A percentile compares a stretch with the other conserved stretches of the same genome.
These are phyloP conservation scores for Tiliacea citrago DNA, from an alignment of 2,888 invertebrate species.

Conservation along the genomic window DNA sequence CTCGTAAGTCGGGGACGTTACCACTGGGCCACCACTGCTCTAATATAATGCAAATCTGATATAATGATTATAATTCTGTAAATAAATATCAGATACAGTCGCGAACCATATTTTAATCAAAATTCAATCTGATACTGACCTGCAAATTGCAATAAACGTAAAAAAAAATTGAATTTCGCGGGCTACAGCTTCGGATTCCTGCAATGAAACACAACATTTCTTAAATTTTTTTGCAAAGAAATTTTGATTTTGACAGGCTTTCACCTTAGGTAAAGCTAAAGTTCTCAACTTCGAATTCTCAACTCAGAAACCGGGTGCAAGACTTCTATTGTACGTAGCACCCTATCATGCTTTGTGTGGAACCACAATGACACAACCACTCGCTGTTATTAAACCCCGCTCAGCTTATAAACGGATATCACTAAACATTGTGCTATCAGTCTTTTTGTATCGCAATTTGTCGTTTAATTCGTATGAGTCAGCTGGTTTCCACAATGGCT, in stretches of 20 bases:
- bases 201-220: no score
- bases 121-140: no score
- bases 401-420: conserved; percentile 72
- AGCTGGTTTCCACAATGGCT: conserved; percentile 52
- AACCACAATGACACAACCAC: conserved; percentile 58
- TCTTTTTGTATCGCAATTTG: conserved; percentile 65
- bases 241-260: not conserved
- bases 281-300: not conserved
- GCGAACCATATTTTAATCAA: no score
- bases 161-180: no score
- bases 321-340: conserved; percentile 38
- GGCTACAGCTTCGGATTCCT: no score
- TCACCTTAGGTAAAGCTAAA: not conserved
- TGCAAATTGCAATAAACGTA: no score
- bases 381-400: conserved; percentile 59
- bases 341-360: conserved; percentile 49
- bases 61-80: no score
- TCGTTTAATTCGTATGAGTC: conserved; percentile 59
- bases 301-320: not conserved
- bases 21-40: no score
- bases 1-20: no score
- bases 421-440: conserved; percentile 70
- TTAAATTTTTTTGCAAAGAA: not conserved
- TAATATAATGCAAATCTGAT: no score
- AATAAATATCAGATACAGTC: no score